A percentile compares a stretch with the other conserved stretches of the same genome.
Conservation (phyloP, 2,888 invertebrate genomes). For the Oligia fasciuncula region DNA sequence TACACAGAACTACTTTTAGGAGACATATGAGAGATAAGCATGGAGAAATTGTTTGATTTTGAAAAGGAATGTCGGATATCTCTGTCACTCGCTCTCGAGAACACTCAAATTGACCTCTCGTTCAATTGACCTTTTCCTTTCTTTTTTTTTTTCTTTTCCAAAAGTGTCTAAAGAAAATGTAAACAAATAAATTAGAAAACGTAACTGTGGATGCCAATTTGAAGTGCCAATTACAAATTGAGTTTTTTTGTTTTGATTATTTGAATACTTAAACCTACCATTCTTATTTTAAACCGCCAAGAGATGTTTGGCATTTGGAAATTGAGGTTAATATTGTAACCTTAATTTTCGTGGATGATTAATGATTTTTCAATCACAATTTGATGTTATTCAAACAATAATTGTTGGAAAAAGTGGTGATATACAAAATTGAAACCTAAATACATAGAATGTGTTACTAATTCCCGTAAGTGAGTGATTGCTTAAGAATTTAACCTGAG, state of each 20-base stretch:
- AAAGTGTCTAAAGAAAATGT: background rate
- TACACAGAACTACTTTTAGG: conserved; percentile 4
- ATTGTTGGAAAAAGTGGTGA: background rate
- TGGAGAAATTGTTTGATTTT: conserved; percentile 23
- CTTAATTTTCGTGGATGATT: background rate
- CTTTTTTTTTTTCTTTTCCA: too few relatives aligned
- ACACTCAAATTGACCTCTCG: background rate
- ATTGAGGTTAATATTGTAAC: background rate
- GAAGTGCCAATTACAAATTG: background rate
- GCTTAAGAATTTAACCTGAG: background rate
- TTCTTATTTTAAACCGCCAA: background rate
- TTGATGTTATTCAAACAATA: background rate
- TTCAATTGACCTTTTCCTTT: background rate
- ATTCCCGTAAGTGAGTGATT: background rate
- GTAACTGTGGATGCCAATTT: background rate
- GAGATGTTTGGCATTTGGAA: background rate
- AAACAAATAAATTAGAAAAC: background rate
- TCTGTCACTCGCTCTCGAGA: background rate
- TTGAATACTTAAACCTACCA: background rate
- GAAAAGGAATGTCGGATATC: background rate
- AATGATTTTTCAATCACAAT: background rate
- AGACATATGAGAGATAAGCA: conserved; percentile 25
- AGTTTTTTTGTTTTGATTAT: background rate
- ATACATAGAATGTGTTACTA: background rate
- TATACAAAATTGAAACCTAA: background rate